Percentiles rank a stretch among this genome's conserved stretches.
These are phyloP conservation scores for Acipenser oxyrinchus DNA, from an alignment of 2,797 vertebrate species.

Conservation along the genomic window DNA sequence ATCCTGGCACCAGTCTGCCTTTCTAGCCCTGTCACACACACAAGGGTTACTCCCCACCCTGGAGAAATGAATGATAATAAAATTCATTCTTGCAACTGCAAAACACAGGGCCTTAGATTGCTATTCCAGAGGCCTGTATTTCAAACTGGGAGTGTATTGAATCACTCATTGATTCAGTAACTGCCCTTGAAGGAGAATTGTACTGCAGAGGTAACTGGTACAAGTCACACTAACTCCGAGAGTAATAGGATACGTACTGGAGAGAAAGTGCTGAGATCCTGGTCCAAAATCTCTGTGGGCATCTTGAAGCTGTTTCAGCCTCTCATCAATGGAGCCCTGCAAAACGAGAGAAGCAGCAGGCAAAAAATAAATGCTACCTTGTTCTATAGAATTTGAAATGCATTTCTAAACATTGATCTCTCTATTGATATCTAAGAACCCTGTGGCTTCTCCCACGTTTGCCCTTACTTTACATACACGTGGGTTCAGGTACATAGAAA, in stretches of 20 bases:
- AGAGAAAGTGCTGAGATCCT: constrained; percentile 94
- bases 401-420: too few relatives aligned
- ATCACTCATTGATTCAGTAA: too few relatives aligned
- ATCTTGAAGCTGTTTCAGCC: constrained; percentile 91
- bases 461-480: too few relatives aligned
- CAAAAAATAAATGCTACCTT: constrained; percentile 1
- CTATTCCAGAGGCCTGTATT: too few relatives aligned
- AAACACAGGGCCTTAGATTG: too few relatives aligned
- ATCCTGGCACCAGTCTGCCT: constrained; percentile 37
- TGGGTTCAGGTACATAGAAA: too few relatives aligned
- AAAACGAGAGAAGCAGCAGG: constrained; percentile 23
- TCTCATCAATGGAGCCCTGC: constrained; percentile 82
- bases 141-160: too few relatives aligned
- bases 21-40: constrained; percentile 25
- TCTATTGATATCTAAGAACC: too few relatives aligned
- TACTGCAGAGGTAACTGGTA: neutral
- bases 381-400: neutral
- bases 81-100: too few relatives aligned
- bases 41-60: neutral
- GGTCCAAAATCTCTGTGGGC: constrained; percentile 95
- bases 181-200: too few relatives aligned
- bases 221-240: neutral
- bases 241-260: constrained; percentile 65
- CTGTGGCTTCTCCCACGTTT: too few relatives aligned
- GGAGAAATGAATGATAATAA: too few relatives aligned